Conservation (phyloP, 2,888 invertebrate genomes). For the Agonopterix arenella region DNA sequence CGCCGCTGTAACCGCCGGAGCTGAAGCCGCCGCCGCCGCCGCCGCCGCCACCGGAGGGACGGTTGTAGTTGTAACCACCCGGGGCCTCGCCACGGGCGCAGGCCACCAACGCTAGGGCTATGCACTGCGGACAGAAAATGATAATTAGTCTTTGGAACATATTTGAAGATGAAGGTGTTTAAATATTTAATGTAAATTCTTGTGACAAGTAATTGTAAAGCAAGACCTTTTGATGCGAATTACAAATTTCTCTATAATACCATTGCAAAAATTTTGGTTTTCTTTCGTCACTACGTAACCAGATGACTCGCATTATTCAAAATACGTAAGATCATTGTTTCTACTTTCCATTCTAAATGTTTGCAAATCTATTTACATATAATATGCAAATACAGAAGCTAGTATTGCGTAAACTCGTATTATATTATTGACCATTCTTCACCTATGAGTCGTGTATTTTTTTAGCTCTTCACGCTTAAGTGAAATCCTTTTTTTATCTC, state of each 20-base stretch:
- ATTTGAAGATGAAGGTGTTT: background rate
- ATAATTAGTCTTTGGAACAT: background rate
- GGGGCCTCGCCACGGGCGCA: slow-evolving; percentile 85
- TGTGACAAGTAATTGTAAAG: slow-evolving; percentile 4
- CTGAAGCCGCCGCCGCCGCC: slow-evolving; percentile 35
- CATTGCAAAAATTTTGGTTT: too few relatives aligned
- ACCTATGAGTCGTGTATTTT: slow-evolving; percentile 13
- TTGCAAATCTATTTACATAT: slow-evolving; percentile 21
- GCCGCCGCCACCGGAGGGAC: slow-evolving; percentile 75
- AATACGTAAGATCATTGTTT: slow-evolving; percentile 12
- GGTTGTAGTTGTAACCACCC: slow-evolving; percentile 85
- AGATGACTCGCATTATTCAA: background rate
- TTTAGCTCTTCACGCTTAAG: slow-evolving; percentile 27
- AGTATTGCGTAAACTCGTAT: slow-evolving; percentile 13
- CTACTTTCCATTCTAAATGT: slow-evolving; percentile 20
- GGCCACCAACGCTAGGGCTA: slow-evolving; percentile 88
- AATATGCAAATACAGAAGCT: slow-evolving; percentile 22
- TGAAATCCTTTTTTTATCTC: slow-evolving; percentile 21
- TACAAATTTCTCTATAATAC: too few relatives aligned
- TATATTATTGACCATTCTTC: slow-evolving; percentile 8
- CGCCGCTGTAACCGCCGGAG: slow-evolving; percentile 54
- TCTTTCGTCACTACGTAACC: too few relatives aligned
- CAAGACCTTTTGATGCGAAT: too few relatives aligned
- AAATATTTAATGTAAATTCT: background rate
- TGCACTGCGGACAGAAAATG: slow-evolving; percentile 78